Evolutionary conservation across 2,797 vertebrate species (phyloP).

Genomic region (Gouania willdenowi): DNA sequence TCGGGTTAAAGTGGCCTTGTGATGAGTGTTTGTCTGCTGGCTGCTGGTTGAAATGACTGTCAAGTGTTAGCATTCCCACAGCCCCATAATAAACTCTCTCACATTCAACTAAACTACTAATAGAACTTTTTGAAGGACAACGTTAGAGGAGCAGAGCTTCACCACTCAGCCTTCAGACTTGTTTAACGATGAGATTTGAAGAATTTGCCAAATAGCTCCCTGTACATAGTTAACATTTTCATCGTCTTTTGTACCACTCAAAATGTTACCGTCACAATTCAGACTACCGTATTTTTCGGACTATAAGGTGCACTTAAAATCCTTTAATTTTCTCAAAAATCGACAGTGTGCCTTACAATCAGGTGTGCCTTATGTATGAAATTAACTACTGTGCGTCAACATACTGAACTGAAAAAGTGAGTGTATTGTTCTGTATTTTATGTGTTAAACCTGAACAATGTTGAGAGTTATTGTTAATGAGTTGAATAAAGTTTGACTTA

Average conservation of each 20-base stretch:
- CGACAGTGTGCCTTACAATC: no score
- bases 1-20: constrained; percentile 29
- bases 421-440: no score
- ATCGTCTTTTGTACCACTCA: constrained; percentile 2
- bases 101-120: constrained; percentile 25
- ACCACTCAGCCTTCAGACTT: constrained; percentile 11
- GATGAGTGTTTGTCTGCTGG: constrained; percentile 45
- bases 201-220: constrained; percentile 1
- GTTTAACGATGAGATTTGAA: constrained; percentile 8
- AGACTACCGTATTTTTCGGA: no score
- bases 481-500: no score
- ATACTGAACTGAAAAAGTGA: no score
- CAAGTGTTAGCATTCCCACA: constrained; percentile 25
- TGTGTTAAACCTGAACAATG: no score
- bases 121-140: constrained; percentile 37
- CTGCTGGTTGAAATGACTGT: constrained; percentile 17
- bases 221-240: constrained; percentile 25
- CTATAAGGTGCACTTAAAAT: no score
- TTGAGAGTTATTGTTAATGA: no score
- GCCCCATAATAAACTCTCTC: constrained; percentile 28
- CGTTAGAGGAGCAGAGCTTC: constrained; percentile 10
- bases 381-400: no score
- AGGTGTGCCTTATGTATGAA: no score
- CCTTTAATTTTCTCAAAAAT: no score
- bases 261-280: constrained; percentile 1